phyloP scores from a whole-genome alignment of 2,888 invertebrate species.

The Zaprionus lineosus region DNA sequence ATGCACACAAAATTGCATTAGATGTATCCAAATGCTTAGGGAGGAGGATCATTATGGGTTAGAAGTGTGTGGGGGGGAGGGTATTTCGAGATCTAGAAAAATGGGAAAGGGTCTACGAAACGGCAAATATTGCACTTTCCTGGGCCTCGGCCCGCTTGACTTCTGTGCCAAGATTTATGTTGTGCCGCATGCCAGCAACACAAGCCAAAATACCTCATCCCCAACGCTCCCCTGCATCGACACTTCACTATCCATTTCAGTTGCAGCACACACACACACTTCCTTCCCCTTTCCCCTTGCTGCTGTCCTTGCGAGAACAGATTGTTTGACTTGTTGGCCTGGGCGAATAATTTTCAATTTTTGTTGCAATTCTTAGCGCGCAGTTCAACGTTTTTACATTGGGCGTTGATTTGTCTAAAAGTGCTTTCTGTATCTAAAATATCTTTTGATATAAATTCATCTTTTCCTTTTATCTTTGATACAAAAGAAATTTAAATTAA shows the following conservation, averaged over 20 bases:
- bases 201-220: constrained; percentile 41
- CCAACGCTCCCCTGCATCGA: not conserved
- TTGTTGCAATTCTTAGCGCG: constrained; percentile 20
- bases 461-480: constrained; percentile 7
- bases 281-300: not conserved
- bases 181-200: constrained; percentile 65
- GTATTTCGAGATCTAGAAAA: not conserved
- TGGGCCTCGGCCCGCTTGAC: constrained; percentile 28
- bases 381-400: constrained; percentile 42
- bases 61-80: not conserved
- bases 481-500: not conserved
- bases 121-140: constrained; percentile 40
- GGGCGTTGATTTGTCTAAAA: constrained; percentile 45
- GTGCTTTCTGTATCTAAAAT: constrained; percentile 25
- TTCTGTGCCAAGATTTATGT: constrained; percentile 71
- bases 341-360: constrained; percentile 68
- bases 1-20: constrained; percentile 51
- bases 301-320: not conserved
- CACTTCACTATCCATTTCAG: not conserved
- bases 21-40: constrained; percentile 5
- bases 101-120: constrained; percentile 18
- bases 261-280: not conserved
- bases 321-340: constrained; percentile 62
- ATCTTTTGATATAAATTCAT: not conserved
- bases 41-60: not conserved